Evolutionary conservation across 2,797 vertebrate genomes (phyloP).

Genomic region (Ispidina lecontei): DNA sequence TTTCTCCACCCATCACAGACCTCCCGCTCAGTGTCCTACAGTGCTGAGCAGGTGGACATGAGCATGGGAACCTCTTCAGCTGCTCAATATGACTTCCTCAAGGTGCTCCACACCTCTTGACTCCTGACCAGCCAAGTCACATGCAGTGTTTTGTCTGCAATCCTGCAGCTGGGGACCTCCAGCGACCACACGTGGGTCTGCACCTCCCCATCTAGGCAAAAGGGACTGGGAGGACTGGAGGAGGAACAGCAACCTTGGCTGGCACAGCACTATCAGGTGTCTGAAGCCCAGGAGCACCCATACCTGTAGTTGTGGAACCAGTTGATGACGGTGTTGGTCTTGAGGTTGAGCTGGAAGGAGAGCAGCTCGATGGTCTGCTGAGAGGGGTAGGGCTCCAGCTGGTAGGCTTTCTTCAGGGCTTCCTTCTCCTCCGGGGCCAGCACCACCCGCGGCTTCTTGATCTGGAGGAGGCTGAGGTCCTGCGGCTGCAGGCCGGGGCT

Average conservation of each 20-base stretch:
- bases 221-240: not conserved
- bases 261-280: not conserved
- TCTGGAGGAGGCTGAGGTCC: constrained; percentile 91
- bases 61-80: not conserved
- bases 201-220: not conserved
- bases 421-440: constrained; percentile 96
- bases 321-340: constrained; percentile 99
- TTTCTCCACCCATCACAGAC: rapidly evolving
- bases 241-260: rapidly evolving
- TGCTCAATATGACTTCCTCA: not conserved
- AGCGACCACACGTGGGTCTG: rapidly evolving
- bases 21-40: rapidly evolving
- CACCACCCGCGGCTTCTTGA: constrained; percentile 95
- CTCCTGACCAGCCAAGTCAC: not conserved
- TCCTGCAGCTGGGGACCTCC: not conserved
- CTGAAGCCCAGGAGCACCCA: rapidly evolving
- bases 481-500: constrained; percentile 87
- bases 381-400: constrained; percentile 95
- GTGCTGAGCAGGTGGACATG: not conserved
- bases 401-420: constrained; percentile 92
- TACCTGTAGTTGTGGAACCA: constrained; percentile 99
- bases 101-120: not conserved
- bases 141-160: rapidly evolving
- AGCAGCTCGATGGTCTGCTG: constrained; percentile 97
- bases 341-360: constrained; percentile 94